A percentile compares a stretch with the other conserved stretches of the same genome.
phyloP scores from a whole-genome alignment of 1,140 invertebrate genomes.

The Papilio glaucus region DNA sequence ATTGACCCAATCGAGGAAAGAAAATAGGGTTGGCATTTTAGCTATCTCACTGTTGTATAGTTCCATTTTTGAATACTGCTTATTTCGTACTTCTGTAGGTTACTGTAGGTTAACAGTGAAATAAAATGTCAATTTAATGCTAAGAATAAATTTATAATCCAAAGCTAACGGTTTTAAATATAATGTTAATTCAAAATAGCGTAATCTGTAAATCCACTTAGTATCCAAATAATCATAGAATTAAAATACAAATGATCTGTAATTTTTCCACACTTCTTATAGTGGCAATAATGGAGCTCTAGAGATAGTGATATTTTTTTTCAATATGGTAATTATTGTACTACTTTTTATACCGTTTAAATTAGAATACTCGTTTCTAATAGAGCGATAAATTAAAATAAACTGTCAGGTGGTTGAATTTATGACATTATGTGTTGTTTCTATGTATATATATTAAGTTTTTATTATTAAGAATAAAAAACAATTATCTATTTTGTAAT shows the following conservation, averaged over 20 bases:
- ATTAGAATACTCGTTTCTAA: neutral
- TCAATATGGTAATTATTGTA: neutral
- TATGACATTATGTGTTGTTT: too few species aligned
- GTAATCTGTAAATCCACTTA: constrained; percentile 4
- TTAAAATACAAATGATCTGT: neutral
- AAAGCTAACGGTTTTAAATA: constrained; percentile 3
- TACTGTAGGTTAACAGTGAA: too few species aligned
- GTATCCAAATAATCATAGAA: neutral
- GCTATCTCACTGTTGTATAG: too few species aligned
- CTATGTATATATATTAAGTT: too few species aligned
- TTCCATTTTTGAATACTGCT: too few species aligned
- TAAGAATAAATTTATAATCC: neutral
- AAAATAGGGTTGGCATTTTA: too few species aligned
- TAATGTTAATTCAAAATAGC: neutral
- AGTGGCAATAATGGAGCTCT: constrained; percentile 8
- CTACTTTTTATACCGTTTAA: neutral
- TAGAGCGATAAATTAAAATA: neutral
- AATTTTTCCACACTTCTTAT: neutral
- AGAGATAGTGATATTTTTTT: neutral
- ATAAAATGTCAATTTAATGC: too few species aligned
- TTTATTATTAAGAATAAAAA: too few species aligned
- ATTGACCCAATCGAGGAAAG: too few species aligned
- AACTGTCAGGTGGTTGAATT: neutral
- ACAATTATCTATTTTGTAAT: too few species aligned
- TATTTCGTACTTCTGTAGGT: too few species aligned